Percentiles rank a stretch among this genome's conserved stretches.
Conservation (phyloP, 2,888 invertebrate species). For the Agriopis aurantiaria region DNA sequence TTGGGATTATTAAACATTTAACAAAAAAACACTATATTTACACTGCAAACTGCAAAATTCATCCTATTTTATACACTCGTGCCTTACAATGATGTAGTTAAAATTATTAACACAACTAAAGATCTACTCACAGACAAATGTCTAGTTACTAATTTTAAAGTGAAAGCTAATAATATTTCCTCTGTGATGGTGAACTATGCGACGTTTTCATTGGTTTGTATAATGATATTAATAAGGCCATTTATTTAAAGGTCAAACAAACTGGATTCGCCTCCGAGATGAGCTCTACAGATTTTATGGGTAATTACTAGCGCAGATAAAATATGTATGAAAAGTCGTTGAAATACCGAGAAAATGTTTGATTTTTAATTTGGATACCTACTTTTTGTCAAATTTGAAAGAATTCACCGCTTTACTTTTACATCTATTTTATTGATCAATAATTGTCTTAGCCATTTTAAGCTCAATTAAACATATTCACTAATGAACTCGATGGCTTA, state of each 20-base stretch:
- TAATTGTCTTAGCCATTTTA: conserved; percentile 16
- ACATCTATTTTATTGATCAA: conserved; percentile 27
- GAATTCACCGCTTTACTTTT: conserved; percentile 16
- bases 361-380: conserved; percentile 38
- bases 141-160: neutral
- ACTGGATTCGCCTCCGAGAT: conserved; percentile 72
- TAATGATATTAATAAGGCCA: conserved; percentile 73
- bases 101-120: neutral
- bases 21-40: no score
- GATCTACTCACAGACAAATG: neutral
- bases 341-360: conserved; percentile 18
- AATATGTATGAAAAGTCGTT: conserved; percentile 38
- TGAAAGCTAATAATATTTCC: conserved; percentile 13
- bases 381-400: conserved; percentile 5
- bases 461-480: conserved; percentile 21
- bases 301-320: conserved; percentile 60
- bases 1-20: no score
- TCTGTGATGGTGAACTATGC: conserved; percentile 51
- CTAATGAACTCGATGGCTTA: conserved; percentile 24
- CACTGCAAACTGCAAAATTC: no score
- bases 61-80: neutral
- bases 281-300: conserved; percentile 63
- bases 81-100: neutral
- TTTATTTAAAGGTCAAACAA: conserved; percentile 78
- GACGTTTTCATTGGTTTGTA: conserved; percentile 60